Conservation (phyloP, 2,113 vertebrate species). For the Cyphotilapia sp. region DNA sequence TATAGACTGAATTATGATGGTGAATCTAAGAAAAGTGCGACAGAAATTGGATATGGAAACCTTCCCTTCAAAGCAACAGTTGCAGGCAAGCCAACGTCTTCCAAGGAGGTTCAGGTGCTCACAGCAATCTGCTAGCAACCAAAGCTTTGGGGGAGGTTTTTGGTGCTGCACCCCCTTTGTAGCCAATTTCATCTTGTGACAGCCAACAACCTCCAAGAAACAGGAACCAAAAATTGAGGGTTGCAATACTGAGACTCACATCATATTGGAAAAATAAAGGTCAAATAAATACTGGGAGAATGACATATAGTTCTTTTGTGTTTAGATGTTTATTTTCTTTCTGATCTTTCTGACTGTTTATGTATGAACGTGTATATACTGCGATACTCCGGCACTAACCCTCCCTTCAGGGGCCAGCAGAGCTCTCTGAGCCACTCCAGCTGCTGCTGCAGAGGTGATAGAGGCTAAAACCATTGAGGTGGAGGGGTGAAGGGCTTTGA, state of each 20-base stretch:
- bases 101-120: not conserved
- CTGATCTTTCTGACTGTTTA: not conserved
- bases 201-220: not conserved
- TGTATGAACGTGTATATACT: slow-evolving; percentile 24
- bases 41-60: not conserved
- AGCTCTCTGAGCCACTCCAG: slow-evolving; percentile 56
- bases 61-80: not conserved
- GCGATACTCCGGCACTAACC: not conserved
- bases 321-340: not conserved
- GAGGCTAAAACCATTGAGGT: slow-evolving; percentile 35
- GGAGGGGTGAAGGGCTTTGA: slow-evolving; percentile 42
- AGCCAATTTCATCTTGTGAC: not conserved
- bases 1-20: not conserved
- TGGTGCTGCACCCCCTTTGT: accelerated
- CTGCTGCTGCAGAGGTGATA: slow-evolving; percentile 56
- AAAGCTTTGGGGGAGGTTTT: not conserved
- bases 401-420: slow-evolving; percentile 24
- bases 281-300: not conserved
- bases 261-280: not conserved
- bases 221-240: not conserved
- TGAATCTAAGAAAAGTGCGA: not conserved
- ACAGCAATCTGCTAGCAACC: not conserved
- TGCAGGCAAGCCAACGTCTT: not conserved
- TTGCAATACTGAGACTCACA: not conserved
- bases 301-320: not conserved